Evolutionary conservation across 2,113 vertebrate genomes (phyloP), one percentile per base, ranked within the genome.

Genomic region (Toxotes chatareus): DNA sequence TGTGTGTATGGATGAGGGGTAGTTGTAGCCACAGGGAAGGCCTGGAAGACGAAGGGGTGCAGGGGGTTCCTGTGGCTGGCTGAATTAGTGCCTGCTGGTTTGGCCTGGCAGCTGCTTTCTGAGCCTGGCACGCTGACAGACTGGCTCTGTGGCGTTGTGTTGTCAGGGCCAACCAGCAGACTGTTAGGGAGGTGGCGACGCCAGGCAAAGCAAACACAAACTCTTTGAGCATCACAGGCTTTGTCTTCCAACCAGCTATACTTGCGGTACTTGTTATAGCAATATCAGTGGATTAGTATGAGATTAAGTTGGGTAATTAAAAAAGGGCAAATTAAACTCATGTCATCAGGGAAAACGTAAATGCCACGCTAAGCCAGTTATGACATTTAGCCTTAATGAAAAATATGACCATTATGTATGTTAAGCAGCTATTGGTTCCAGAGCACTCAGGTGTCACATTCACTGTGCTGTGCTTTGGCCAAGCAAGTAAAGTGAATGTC

Each of bases 51-150:
- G 85, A 86, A 66, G 74, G 73, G 79, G 72, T 32, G 55, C 80
- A 73, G 80, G 76, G 61, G 87, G 82, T 71, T 92, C 90, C 92
- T 89, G 88, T 86, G 86, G 92, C 76, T 90, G 92, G 87, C 79
- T 92, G 91, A 94, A 93, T 94, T 92, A 93, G 85, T 88, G 92
- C 89, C 92, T 83, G 88, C 90, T 94, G 93, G 86, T 91, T 86
- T 76, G 75, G 91, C 87, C 91, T 88, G 91, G 89, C 93, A 94
- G 93, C 92, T 94, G 93, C 76, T 85, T 78, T 76, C 75, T 82
- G 76, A 44, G 82, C 68, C 89, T 94, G 94, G 93, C 93, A 82
- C 63, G 19, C 76, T 86, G 82, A 91, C 87, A 91, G 89, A 82
- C 92, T 84, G 83, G 91, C 87, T 85, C 87, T 53, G 79, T 17